Conservation (phyloP, 2,113 vertebrate genomes). For the Sinocyclocheilus anophthalmus region DNA sequence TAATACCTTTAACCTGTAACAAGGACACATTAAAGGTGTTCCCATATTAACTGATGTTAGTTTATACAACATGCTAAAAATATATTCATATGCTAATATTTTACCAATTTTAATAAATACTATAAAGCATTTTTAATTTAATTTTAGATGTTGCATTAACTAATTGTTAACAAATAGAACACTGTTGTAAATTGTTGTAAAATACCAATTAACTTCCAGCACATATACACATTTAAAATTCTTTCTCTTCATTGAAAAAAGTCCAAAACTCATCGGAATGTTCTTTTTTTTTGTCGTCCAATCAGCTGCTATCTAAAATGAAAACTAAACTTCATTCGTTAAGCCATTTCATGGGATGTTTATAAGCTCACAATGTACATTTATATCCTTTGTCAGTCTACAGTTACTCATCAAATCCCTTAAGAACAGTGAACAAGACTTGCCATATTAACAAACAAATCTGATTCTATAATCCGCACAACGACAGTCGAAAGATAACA, state of each 20-base stretch:
- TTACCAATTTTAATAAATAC: not conserved
- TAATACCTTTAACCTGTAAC: not conserved
- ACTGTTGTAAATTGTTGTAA: not conserved
- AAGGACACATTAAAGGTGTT: not conserved
- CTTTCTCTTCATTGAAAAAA: too few relatives aligned
- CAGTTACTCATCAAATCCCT: not conserved
- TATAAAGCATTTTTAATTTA: not conserved
- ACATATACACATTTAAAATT: not conserved
- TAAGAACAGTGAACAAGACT: conserved; percentile 11
- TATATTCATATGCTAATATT: too few relatives aligned
- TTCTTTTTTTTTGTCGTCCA: not conserved
- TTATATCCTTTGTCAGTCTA: not conserved
- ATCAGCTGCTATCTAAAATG: not conserved
- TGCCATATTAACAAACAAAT: not conserved
- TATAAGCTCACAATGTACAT: conserved; percentile 19
- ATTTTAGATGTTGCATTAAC: not conserved
- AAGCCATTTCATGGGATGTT: not conserved
- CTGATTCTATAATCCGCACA: conserved; percentile 13
- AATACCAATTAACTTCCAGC: not conserved
- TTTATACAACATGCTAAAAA: not conserved
- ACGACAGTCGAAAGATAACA: conserved; percentile 14
- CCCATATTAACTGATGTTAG: not conserved
- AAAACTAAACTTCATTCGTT: too few relatives aligned
- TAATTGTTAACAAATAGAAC: too few relatives aligned
- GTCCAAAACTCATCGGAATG: too few relatives aligned